Conservation (phyloP, 1,140 invertebrate genomes). For the Odontomachus brunneus region DNA sequence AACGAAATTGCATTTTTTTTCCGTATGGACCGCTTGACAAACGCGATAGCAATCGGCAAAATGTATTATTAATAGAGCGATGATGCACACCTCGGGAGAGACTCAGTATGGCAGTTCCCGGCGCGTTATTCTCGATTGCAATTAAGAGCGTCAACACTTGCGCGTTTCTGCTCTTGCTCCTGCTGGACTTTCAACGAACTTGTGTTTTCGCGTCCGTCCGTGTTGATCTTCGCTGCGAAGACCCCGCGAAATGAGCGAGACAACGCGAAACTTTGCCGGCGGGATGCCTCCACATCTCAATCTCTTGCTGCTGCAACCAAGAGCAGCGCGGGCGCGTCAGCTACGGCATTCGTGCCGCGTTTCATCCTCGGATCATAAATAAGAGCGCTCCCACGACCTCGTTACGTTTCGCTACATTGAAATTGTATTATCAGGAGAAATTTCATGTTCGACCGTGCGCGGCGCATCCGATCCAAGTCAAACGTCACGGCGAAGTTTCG, state of each 20-base stretch:
- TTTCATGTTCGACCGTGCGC: neutral
- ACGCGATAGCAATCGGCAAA: neutral
- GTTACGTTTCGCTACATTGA: conserved; percentile 37
- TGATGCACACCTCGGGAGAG: neutral
- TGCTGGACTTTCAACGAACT: conserved; percentile 10
- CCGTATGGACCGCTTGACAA: neutral
- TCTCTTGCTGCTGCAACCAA: neutral
- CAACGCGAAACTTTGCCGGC: neutral
- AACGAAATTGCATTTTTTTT: neutral
- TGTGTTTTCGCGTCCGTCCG: neutral
- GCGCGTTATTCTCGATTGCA: conserved; percentile 39
- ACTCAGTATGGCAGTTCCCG: neutral
- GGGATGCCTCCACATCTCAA: neutral
- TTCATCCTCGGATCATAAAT: conserved; percentile 17
- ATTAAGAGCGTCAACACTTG: conserved; percentile 39
- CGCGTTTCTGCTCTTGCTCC: neutral
- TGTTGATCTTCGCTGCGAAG: conserved; percentile 17
- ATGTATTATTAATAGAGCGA: neutral
- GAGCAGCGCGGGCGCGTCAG: no score
- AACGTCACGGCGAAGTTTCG: conserved; percentile 9
- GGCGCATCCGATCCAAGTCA: neutral
- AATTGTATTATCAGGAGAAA: conserved; percentile 38
- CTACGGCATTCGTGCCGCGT: neutral
- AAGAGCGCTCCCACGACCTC: conserved; percentile 6
- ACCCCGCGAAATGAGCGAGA: neutral